Base-by-base conservation (phyloP, 2,113 vertebrate genomes). In the Albula glossodonta region DNA sequence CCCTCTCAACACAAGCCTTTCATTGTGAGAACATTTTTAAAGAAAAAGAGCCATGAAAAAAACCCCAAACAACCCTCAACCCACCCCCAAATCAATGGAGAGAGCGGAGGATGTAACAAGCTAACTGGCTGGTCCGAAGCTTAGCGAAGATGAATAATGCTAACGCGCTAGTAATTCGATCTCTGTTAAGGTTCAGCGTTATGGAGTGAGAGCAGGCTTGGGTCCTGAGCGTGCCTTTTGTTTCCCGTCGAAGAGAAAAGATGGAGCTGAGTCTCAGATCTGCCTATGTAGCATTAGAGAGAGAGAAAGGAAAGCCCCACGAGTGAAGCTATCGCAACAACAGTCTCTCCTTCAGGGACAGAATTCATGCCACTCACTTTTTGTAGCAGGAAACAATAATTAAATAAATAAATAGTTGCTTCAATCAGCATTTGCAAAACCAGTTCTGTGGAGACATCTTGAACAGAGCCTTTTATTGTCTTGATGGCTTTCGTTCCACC, bases 311-410 rank as follows among this genome's bases (percentile, higher is more conserved):
- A 0, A 41, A 90, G 88, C 93, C 93, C 93, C 92, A 88, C 86
- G 92, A 93, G 92, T 88, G 81, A 87, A 88, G 92, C 90, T 91
- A 93, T 94, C 94, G 93, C 93, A 91, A 91, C 89, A 92, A 87
- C 86, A 52, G 91, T 91, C 84, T 31, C 48, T 94, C 92, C 94
- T 94, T 92, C 91, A 90, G 93, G 94, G 91, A 90, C 90, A 84
- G 93, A 94, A 94, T 95, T 96, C 94, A 94, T 91, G 92, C 91
- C 91, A 92, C 92, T 89, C 90, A 89, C 90, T 92, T 92, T 95
- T 94, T 95, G 94, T 95, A 94, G 92, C 92, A 87, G 74, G 92
- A 15, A 66, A 66, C 60, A 15, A 66, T 19, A 66, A 66, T 19
- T 19, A 19, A 91, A 92, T 93, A 92, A 94, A 95, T 94, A 95